Conservation (phyloP, 1,140 invertebrate genomes). For the Bombus sibiricus region DNA sequence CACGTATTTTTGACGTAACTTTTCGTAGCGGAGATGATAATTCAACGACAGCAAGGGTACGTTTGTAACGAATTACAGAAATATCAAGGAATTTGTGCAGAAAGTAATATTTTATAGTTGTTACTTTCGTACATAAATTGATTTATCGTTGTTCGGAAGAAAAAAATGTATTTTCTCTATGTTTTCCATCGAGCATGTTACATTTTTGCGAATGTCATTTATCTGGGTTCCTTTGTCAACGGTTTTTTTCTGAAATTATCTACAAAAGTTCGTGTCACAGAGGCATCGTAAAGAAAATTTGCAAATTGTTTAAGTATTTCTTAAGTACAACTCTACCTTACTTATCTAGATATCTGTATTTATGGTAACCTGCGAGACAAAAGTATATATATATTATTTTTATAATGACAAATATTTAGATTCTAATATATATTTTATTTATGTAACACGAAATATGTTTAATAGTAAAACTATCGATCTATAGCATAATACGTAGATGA, state of each 20-base stretch:
- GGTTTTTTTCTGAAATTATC: too few relatives aligned
- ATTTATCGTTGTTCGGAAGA: neutral
- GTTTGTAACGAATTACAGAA: neutral
- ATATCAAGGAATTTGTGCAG: neutral
- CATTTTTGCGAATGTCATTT: too few relatives aligned
- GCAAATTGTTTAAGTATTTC: neutral
- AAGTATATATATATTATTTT: too few relatives aligned
- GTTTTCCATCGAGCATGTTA: neutral
- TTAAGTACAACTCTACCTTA: neutral
- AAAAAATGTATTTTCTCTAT: neutral
- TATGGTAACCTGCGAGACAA: too few relatives aligned
- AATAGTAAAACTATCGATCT: too few relatives aligned
- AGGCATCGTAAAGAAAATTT: neutral
- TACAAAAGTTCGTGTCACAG: neutral
- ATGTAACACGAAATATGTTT: too few relatives aligned
- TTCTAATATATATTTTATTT: too few relatives aligned
- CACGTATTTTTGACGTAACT: neutral
- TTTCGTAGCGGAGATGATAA: neutral
- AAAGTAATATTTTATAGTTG: neutral
- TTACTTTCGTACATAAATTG: neutral
- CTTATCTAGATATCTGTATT: neutral
- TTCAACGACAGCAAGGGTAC: neutral
- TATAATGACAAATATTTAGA: too few relatives aligned
- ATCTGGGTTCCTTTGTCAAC: neutral
- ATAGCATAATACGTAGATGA: too few relatives aligned